A percentile compares a stretch with the other conserved stretches of the same genome.
These are phyloP conservation scores for Suricata suricatta DNA, from an alignment of 2,113 vertebrate species.

Conservation along the genomic window DNA sequence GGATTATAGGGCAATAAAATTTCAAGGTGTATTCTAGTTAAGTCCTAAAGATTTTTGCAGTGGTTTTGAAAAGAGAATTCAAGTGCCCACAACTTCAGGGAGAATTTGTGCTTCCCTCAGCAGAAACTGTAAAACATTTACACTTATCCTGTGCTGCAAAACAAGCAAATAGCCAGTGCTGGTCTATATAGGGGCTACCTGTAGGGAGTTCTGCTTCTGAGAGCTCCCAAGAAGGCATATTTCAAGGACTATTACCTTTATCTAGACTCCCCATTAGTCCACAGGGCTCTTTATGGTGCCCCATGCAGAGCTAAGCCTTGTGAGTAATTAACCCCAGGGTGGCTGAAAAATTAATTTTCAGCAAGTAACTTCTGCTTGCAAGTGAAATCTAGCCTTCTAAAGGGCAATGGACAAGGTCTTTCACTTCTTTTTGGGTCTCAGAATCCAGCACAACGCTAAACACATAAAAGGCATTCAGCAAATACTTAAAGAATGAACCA, in stretches of 20 bases:
- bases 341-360: constrained; percentile 61
- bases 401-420: not conserved
- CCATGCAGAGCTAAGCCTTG: constrained; percentile 22
- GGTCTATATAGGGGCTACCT: not conserved
- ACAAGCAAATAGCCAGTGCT: not conserved
- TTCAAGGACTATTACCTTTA: constrained; percentile 51
- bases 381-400: constrained; percentile 4
- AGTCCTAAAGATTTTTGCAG: constrained; percentile 50
- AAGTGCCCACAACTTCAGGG: not conserved
- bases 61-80: constrained; percentile 13
- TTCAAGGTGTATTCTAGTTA: constrained; percentile 60
- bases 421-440: constrained; percentile 17
- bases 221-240: not conserved
- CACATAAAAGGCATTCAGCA: constrained; percentile 14
- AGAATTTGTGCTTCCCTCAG: constrained; percentile 41
- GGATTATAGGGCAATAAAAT: constrained; percentile 65
- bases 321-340: constrained; percentile 47
- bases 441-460: not conserved
- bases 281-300: not conserved
- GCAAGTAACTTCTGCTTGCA: not conserved
- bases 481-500: constrained; percentile 52
- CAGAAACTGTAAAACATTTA: constrained; percentile 9
- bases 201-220: not conserved
- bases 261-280: not conserved
- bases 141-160: not conserved